These are phyloP conservation scores for Pyrrhosoma nymphula DNA, from an alignment of 2,888 invertebrate species.

Conservation along the genomic window DNA sequence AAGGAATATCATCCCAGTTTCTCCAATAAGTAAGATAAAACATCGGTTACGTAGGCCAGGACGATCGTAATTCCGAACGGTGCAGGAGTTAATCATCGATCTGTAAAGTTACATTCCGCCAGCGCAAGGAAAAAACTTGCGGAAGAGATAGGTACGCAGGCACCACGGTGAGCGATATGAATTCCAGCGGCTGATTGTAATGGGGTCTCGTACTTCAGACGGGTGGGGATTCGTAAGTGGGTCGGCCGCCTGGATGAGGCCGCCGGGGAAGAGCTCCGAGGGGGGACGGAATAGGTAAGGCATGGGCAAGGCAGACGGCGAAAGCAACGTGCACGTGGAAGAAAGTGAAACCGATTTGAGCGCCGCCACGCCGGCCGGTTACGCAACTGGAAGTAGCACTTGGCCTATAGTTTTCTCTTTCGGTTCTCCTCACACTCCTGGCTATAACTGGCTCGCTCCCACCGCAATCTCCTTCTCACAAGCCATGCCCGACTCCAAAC, in stretches of 20 bases:
- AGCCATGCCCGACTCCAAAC: not conserved
- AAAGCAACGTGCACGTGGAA: conserved; percentile 30
- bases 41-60: too few relatives aligned
- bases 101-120: not conserved
- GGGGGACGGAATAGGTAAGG: not conserved
- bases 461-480: not conserved
- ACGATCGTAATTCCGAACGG: not conserved
- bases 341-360: conserved; percentile 58
- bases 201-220: not conserved
- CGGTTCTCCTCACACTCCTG: not conserved
- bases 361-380: not conserved
- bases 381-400: conserved; percentile 50
- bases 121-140: not conserved
- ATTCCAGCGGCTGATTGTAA: not conserved
- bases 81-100: not conserved
- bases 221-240: not conserved
- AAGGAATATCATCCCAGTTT: too few relatives aligned
- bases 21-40: too few relatives aligned
- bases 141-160: not conserved
- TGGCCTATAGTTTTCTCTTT: conserved; percentile 66
- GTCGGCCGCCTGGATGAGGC: not conserved
- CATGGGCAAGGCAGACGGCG: not conserved
- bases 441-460: not conserved
- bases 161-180: not conserved
- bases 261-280: not conserved